These are phyloP conservation scores for Ooceraea biroi DNA, from an alignment of 1,140 invertebrate species.

Conservation along the genomic window DNA sequence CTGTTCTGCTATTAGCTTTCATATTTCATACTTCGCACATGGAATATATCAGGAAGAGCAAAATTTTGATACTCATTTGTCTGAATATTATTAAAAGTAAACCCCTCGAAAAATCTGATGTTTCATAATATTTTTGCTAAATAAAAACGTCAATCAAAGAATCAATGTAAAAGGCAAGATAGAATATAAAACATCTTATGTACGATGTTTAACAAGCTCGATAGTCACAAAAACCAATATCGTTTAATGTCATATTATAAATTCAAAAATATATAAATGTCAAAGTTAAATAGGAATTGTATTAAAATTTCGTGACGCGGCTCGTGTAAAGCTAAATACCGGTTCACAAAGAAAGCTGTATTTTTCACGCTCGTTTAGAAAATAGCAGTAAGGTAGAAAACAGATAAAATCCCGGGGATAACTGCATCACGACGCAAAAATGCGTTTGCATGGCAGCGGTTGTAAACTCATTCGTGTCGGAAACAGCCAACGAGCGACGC, in stretches of 20 bases:
- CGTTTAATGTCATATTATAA: neutral
- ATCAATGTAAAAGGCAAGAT: neutral
- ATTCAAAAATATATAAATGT: neutral
- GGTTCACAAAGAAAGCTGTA: neutral
- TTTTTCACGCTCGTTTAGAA: slow-evolving; percentile 16
- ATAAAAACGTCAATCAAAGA: neutral
- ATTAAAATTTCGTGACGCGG: too few species aligned
- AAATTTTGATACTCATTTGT: neutral
- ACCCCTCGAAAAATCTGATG: neutral
- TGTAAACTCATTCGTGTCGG: neutral
- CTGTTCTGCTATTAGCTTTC: slow-evolving; percentile 36
- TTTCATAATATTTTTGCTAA: neutral
- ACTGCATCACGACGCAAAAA: slow-evolving; percentile 24
- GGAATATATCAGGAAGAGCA: slow-evolving; percentile 23
- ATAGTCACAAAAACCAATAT: neutral
- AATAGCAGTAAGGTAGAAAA: neutral
- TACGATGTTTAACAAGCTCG: neutral
- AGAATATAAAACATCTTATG: neutral
- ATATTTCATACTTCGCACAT: slow-evolving; percentile 1
- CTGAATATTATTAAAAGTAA: neutral
- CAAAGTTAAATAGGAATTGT: neutral
- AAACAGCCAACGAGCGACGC: neutral
- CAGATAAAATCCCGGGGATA: slow-evolving; percentile 7
- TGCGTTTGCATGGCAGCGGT: slow-evolving; percentile 3
- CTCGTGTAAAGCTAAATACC: neutral